Percentiles rank a stretch among this genome's conserved stretches.
Conservation (phyloP, 2,797 vertebrate species). For the Cichlasoma orientale region DNA sequence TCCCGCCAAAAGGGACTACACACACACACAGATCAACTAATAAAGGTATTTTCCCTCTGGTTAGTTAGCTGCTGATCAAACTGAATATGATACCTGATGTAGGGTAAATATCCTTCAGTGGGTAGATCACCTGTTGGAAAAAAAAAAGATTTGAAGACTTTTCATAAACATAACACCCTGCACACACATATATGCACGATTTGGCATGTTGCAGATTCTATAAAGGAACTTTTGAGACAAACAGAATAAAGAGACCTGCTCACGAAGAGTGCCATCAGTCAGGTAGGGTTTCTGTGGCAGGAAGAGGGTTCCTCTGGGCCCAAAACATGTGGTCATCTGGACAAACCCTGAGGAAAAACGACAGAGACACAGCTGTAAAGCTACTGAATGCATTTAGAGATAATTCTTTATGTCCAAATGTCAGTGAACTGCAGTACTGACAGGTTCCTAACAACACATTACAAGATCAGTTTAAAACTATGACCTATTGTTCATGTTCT, state of each 20-base stretch:
- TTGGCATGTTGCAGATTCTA: not conserved
- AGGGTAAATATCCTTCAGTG: slow-evolving; percentile 94
- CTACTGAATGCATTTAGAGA: not conserved
- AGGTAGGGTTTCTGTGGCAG: slow-evolving; percentile 95
- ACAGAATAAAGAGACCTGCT: slow-evolving; percentile 84
- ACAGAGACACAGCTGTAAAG: not conserved
- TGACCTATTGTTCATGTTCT: not conserved
- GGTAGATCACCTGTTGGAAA: slow-evolving; percentile 91
- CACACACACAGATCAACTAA: not conserved
- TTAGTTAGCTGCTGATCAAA: not conserved
- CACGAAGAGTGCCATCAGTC: slow-evolving; percentile 93
- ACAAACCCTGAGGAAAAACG: slow-evolving; percentile 82
- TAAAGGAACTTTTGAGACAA: not conserved
- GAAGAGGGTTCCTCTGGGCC: slow-evolving; percentile 93
- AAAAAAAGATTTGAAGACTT: not conserved
- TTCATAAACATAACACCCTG: no score
- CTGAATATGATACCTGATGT: slow-evolving; percentile 83
- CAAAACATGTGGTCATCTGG: slow-evolving; percentile 89
- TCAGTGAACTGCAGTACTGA: not conserved
- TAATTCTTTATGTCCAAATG: not conserved
- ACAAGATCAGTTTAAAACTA: not conserved
- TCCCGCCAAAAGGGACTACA: not conserved
- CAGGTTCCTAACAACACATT: not conserved
- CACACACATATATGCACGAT: not conserved
- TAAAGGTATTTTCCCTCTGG: not conserved